phyloP scores from a whole-genome alignment of 30 jellyfish, hydroid and myxozoan species.

The Aurelia coerulea region DNA sequence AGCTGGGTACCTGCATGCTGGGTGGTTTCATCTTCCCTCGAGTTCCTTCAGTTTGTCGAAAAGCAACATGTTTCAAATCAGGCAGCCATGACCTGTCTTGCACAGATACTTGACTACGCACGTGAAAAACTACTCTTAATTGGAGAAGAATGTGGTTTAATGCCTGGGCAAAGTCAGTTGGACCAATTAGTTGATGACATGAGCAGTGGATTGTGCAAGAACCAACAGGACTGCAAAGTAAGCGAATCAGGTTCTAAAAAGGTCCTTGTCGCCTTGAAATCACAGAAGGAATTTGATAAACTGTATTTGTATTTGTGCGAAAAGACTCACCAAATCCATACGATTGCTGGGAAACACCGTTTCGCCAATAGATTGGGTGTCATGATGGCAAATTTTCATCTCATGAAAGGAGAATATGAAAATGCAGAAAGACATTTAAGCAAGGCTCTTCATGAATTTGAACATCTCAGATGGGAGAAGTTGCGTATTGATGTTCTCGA shows the following conservation, averaged over 20 bases:
- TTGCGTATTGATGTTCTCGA: constrained; percentile 80
- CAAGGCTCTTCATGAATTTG: constrained; percentile 65
- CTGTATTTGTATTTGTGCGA: constrained; percentile 67
- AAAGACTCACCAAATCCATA: constrained; percentile 29
- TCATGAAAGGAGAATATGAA: constrained; percentile 57
- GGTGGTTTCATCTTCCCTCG: constrained; percentile 82
- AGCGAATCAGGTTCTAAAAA: constrained; percentile 15
- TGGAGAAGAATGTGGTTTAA: constrained; percentile 74
- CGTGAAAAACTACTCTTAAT: constrained; percentile 65
- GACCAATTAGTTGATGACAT: constrained; percentile 7
- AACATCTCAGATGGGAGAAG: constrained; percentile 70
- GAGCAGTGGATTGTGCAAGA: constrained; percentile 49
- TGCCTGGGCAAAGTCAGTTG: constrained; percentile 56
- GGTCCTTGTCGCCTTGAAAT: constrained; percentile 53
- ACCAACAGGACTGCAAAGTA: constrained; percentile 41
- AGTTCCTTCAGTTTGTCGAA: constrained; percentile 65
- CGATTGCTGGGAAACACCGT: constrained; percentile 53
- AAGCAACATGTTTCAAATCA: constrained; percentile 54
- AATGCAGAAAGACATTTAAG: constrained; percentile 71
- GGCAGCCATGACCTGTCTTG: constrained; percentile 55
- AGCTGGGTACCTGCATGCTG: constrained; percentile 82
- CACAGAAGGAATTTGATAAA: constrained; percentile 54
- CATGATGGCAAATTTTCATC: constrained; percentile 76
- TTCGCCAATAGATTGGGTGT: constrained; percentile 72
- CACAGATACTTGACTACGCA: constrained; percentile 74